Conservation (phyloP, 2,888 invertebrate genomes). For the Ochropleura leucogaster region DNA sequence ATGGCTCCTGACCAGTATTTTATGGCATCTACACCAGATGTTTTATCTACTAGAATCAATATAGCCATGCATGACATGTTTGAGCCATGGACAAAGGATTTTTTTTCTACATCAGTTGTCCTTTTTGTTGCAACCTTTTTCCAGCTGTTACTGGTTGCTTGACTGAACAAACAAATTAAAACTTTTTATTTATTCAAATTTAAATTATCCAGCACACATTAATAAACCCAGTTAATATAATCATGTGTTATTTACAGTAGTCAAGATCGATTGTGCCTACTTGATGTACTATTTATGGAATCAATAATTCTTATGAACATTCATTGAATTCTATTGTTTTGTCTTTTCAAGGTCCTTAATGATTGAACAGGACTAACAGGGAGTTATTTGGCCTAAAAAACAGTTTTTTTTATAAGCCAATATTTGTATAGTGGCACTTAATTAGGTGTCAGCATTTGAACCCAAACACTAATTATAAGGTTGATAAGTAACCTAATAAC, state of each 20-base stretch:
- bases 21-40: slow-evolving; percentile 28
- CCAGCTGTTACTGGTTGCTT: slow-evolving; percentile 17
- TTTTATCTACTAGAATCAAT: not conserved
- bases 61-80: not conserved
- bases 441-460: not conserved
- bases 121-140: slow-evolving; percentile 24
- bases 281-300: slow-evolving; percentile 40
- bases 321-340: slow-evolving; percentile 37
- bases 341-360: slow-evolving; percentile 21
- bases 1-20: slow-evolving; percentile 44
- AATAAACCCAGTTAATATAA: not conserved
- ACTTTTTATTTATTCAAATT: not conserved
- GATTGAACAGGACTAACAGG: not conserved
- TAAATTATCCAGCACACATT: not conserved
- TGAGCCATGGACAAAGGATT: slow-evolving; percentile 20
- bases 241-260: slow-evolving; percentile 10
- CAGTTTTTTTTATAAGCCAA: not conserved
- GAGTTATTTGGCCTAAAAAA: not conserved
- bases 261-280: slow-evolving; percentile 39
- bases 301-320: slow-evolving; percentile 23
- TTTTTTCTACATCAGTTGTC: slow-evolving; percentile 6
- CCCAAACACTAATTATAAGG: slow-evolving; percentile 10
- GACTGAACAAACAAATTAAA: not conserved
- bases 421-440: not conserved
- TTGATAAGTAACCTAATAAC: slow-evolving; percentile 28